These are phyloP conservation scores for Amazona vittata DNA, from an alignment of 2,113 vertebrate genomes.

Conservation along the genomic window DNA sequence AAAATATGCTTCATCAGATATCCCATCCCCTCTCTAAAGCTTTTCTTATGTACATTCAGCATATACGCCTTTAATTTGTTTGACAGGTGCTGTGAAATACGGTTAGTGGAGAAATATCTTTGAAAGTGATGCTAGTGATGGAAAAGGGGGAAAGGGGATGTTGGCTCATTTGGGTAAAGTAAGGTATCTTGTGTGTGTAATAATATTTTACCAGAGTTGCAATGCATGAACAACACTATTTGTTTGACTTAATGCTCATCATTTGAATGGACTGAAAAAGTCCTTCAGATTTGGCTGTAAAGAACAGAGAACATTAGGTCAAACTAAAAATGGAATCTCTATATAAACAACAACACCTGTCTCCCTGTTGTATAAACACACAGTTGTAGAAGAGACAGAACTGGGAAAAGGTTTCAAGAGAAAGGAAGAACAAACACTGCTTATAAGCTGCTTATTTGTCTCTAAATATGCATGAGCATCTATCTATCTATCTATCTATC, in stretches of 20 bases:
- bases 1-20: neutral
- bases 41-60: neutral
- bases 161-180: neutral
- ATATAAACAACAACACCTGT: neutral
- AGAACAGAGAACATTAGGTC: neutral
- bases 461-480: neutral
- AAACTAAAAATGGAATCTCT: neutral
- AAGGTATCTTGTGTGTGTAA: neutral
- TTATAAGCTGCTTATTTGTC: neutral
- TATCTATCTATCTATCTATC: neutral
- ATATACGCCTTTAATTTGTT: neutral
- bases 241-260: neutral
- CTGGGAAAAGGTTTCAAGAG: neutral
- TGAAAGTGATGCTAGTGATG: neutral
- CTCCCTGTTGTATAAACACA: neutral
- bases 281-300: neutral
- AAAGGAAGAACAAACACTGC: neutral
- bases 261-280: neutral
- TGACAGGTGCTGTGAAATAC: neutral
- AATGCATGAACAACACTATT: neutral
- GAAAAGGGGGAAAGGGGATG: fast-evolving
- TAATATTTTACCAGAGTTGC: neutral
- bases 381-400: neutral
- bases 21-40: neutral
- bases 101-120: neutral